Base-by-base conservation (phyloP, 2,888 invertebrate genomes). In the Argynnis bischoffii region DNA sequence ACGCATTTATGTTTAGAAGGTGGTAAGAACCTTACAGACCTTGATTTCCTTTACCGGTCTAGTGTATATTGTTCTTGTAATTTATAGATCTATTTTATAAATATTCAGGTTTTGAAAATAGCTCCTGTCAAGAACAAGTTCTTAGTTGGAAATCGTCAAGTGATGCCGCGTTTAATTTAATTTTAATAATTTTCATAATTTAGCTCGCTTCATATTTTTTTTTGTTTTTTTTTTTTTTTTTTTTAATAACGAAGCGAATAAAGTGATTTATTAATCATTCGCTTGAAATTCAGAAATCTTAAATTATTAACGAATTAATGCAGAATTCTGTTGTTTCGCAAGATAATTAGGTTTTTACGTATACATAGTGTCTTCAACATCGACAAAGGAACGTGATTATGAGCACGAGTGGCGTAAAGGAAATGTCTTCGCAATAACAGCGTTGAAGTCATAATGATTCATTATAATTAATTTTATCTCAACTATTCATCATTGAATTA, bases 1-100 rank as follows among this genome's bases (percentile, higher is more conserved):
- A 83, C 81, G 84, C 80, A 82, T 80, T 82, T 83, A 78, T 81
- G 81, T 80, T 66, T 64, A 74, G 63, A 70, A 54, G 63, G 56
- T 71, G 60, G 63, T 69, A 59, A 51, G 64, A 59, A 69, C 57
- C 59, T 80, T 79, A 79, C 79, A 78, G 79, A 80, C 82, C 83
- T 79, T 76, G 78, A 80, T 79, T 77, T 74, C 77, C 76, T 74
- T 78, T 73, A 72, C 75, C 71, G 65, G 65, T 69, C 66, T 61
- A 59, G 51, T 66, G 55, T 68, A 60, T 64, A 68, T 67, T 66
- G 66, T 68, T 54, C 51, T 61, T 55, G 63, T 69, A 66, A 70
- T 64, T 65, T 67, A 67, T 64, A 31, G 21, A 63, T 65, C 35
- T 41, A 70, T 57, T 61, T 54, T 31, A 67, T 67, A 57, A 56